A percentile compares a stretch with the other conserved stretches of the same genome.
Conservation (phyloP, 2,797 vertebrate genomes). For the Heteromormyrus szaboi region DNA sequence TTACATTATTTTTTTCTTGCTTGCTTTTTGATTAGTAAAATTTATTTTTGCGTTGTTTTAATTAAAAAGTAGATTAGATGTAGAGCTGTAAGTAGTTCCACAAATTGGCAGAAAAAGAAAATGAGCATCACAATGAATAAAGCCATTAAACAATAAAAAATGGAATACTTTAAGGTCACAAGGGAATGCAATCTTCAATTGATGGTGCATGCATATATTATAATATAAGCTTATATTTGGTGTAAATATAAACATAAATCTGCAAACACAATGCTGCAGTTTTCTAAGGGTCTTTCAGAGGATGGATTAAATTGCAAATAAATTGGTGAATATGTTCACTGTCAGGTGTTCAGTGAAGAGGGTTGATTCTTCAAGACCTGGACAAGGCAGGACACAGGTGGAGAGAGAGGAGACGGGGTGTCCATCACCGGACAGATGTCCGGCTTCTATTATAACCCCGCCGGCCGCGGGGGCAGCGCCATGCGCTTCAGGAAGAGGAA, state of each 20-base stretch:
- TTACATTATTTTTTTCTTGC: neutral
- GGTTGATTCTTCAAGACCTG: neutral
- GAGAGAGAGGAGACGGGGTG: neutral
- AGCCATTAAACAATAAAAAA: neutral
- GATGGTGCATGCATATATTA: neutral
- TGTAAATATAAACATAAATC: neutral
- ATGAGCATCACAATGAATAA: neutral
- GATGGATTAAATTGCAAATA: neutral
- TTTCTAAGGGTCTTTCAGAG: neutral
- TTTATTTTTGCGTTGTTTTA: neutral
- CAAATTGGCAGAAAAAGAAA: neutral
- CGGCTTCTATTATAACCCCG: constrained; percentile 29
- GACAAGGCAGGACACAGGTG: constrained; percentile 29
- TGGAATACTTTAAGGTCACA: neutral
- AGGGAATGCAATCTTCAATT: neutral
- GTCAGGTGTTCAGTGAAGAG: constrained; percentile 8
- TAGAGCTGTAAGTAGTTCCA: neutral
- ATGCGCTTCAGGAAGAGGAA: constrained; percentile 49
- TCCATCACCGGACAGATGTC: constrained; percentile 33
- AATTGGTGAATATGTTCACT: neutral
- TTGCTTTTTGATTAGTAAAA: neutral
- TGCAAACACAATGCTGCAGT: neutral
- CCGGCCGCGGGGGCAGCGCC: constrained; percentile 23
- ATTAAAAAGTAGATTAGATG: neutral
- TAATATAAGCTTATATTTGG: neutral